These are phyloP conservation scores for Synanthedon myopaeformis DNA, from an alignment of 2,888 invertebrate species.

Conservation along the genomic window DNA sequence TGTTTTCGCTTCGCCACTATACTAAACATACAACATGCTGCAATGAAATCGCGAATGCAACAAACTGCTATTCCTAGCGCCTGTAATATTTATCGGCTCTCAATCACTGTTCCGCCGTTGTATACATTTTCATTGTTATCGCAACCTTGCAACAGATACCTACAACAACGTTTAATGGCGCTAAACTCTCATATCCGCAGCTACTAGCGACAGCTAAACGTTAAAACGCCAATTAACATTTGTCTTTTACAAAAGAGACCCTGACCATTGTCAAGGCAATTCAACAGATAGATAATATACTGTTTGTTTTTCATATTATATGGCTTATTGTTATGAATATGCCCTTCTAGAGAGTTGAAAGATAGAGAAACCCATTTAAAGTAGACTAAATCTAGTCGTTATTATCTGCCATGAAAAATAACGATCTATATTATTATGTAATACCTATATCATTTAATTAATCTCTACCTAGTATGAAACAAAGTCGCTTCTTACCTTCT, in stretches of 20 bases:
- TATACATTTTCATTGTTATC: constrained; percentile 33
- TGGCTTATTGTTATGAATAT: too few relatives aligned
- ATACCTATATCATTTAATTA: too few relatives aligned
- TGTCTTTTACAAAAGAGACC: constrained; percentile 6
- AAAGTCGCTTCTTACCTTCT: too few relatives aligned
- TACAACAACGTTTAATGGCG: too few relatives aligned
- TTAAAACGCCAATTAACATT: constrained; percentile 3
- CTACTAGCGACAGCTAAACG: constrained; percentile 1
- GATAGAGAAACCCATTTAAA: too few relatives aligned
- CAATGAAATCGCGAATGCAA: constrained; percentile 37
- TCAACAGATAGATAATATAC: constrained; percentile 6
- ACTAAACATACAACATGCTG: too few relatives aligned
- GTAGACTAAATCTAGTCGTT: too few relatives aligned
- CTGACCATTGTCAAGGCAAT: constrained; percentile 21
- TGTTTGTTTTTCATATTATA: too few relatives aligned
- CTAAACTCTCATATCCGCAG: not conserved
- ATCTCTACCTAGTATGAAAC: too few relatives aligned
- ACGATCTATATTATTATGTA: too few relatives aligned
- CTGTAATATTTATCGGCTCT: constrained; percentile 38
- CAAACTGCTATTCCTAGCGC: constrained; percentile 48
- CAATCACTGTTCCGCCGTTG: constrained; percentile 24
- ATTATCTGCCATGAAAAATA: too few relatives aligned
- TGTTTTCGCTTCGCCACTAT: constrained; percentile 49
- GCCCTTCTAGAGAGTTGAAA: too few relatives aligned
- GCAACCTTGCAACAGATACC: constrained; percentile 32